Conservation (phyloP, 2,113 vertebrate species). For the Spheniscus mendiculus region DNA sequence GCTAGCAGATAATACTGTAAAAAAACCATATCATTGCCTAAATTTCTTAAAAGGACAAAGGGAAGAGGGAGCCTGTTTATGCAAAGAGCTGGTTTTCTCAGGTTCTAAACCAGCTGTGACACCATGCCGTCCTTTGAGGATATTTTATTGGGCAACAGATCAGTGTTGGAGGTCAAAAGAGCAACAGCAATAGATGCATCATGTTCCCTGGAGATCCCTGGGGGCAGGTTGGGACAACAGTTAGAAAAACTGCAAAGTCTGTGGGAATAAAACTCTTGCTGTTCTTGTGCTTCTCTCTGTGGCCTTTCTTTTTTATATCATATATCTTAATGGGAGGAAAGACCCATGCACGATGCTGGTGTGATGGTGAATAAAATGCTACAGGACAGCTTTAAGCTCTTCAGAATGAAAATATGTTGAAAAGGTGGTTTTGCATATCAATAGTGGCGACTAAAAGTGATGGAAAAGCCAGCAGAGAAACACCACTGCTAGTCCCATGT, state of each 20-base stretch:
- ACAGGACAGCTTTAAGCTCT: background rate
- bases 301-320: background rate
- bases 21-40: background rate
- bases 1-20: background rate
- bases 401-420: background rate
- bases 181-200: constrained; percentile 27
- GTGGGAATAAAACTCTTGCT: background rate
- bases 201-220: background rate
- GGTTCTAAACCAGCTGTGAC: constrained; percentile 18
- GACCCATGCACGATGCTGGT: rapidly evolving
- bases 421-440: background rate
- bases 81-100: background rate
- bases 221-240: background rate
- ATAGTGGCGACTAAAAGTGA: background rate
- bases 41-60: background rate
- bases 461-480: background rate
- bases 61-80: background rate
- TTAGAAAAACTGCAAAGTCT: background rate
- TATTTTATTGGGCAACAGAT: constrained; percentile 29
- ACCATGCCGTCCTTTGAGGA: background rate
- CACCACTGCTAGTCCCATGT: background rate
- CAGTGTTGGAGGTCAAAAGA: constrained; percentile 5
- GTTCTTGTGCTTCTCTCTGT: background rate
- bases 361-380: background rate
- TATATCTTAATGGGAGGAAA: background rate